A percentile compares a stretch with the other conserved stretches of the same genome.
phyloP scores from a whole-genome alignment of 92 coral and sea anemone species.

The Scolanthus callimorphus region DNA sequence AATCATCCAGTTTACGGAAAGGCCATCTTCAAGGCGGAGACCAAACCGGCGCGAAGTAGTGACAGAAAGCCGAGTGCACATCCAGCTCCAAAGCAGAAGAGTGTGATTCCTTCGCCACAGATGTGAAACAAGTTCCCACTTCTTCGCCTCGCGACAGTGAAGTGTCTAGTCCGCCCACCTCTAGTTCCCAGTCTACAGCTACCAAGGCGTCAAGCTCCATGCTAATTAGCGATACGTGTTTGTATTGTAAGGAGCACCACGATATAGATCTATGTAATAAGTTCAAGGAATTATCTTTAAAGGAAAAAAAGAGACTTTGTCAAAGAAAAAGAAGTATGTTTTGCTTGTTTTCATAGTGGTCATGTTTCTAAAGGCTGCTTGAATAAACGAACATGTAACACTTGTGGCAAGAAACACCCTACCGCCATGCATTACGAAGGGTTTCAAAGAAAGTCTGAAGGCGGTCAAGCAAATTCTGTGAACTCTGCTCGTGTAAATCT shows the following conservation, averaged over 20 bases:
- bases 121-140: neutral
- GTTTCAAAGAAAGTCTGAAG: slow-evolving; percentile 20
- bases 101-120: slow-evolving; percentile 31
- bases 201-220: neutral
- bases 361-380: slow-evolving; percentile 52
- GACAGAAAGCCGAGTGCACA: slow-evolving; percentile 5
- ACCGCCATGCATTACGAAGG: slow-evolving; percentile 56
- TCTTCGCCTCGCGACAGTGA: neutral
- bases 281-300: slow-evolving; percentile 26
- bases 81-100: slow-evolving; percentile 6
- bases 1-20: slow-evolving; percentile 44
- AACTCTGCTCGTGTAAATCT: neutral
- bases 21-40: slow-evolving; percentile 3
- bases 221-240: slow-evolving; percentile 1
- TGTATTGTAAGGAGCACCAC: slow-evolving; percentile 30
- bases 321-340: slow-evolving; percentile 38
- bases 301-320: slow-evolving; percentile 39
- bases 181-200: neutral
- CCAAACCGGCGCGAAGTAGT: neutral
- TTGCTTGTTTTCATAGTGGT: slow-evolving; percentile 38
- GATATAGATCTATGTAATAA: slow-evolving; percentile 46
- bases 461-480: neutral
- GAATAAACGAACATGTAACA: slow-evolving; percentile 48
- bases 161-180: neutral
- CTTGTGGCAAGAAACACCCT: slow-evolving; percentile 48